Percentiles rank a stretch among this genome's conserved stretches.
Conservation (phyloP, 1,140 invertebrate species). For the Neodiprion pinetum region DNA sequence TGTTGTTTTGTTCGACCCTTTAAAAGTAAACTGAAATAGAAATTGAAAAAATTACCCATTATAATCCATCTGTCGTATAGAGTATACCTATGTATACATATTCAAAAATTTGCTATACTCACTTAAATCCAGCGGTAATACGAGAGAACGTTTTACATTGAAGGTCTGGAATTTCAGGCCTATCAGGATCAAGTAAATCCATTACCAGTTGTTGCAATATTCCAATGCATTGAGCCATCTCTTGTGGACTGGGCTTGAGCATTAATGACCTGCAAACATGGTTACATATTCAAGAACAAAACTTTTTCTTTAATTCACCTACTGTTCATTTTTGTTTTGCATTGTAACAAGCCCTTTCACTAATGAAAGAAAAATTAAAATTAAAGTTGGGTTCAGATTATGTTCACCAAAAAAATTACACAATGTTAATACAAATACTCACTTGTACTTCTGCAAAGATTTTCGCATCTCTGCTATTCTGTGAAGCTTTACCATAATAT, state of each 20-base stretch:
- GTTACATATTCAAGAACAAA: neutral
- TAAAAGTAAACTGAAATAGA: conserved; percentile 49
- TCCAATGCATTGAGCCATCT: conserved; percentile 56
- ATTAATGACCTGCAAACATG: conserved; percentile 43
- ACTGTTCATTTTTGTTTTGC: too few relatives aligned
- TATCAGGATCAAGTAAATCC: conserved; percentile 61
- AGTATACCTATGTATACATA: neutral
- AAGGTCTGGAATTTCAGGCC: conserved; percentile 62
- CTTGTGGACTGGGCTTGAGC: conserved; percentile 44
- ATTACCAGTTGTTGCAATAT: conserved; percentile 63
- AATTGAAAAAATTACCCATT: conserved; percentile 22
- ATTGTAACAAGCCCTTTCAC: too few relatives aligned
- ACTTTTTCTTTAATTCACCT: too few relatives aligned
- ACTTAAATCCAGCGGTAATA: conserved; percentile 58
- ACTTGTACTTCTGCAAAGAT: conserved; percentile 50
- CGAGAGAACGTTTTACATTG: conserved; percentile 60
- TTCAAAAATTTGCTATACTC: conserved; percentile 28
- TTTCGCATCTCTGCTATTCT: conserved; percentile 44
- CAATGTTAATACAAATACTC: conserved; percentile 19
- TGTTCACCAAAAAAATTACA: conserved; percentile 9
- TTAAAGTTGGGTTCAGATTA: neutral
- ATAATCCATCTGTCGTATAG: conserved; percentile 2
- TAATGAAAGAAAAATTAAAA: too few relatives aligned
- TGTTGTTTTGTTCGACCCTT: conserved; percentile 55
- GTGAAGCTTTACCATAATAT: conserved; percentile 48